Evolutionary conservation across 2,113 vertebrate genomes (phyloP), one percentile per base, ranked within the genome.

Genomic region (Gobiocypris rarus): DNA sequence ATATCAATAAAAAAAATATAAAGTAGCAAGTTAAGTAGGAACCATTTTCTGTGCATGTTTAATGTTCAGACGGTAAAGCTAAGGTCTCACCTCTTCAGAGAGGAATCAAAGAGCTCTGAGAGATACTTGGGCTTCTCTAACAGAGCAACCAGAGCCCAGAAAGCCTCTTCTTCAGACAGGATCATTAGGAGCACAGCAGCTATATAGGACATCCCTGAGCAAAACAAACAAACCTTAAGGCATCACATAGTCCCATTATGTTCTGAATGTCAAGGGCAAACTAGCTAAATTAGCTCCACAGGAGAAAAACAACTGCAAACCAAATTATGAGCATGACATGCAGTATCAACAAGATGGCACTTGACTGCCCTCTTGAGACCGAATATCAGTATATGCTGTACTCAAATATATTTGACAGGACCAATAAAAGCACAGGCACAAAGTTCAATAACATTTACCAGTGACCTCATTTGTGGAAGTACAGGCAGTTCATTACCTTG

Each of bases 111-210:
- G 19, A 94, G 86, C 76, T 93, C 89, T 0, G 89, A 79, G 63
- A 95, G 89, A 83, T 93, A 92, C 86, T 92, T 93, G 22, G 92
- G 89, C 82, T 91, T 90, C 69, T 93, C 93, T 56, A 95, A 80
- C 50, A 94, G 86, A 8, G 91, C 91, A 2, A 91, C 89, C 75
- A 94, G 87, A 80, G 93, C 92, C 94, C 94, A 94, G 69, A 94
- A 95, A 0, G 93, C 91, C 69, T 95, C 94, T 78, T 95, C 93
- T 81, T 95, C 93, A 38, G 82, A 86, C 83, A 94, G 76, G 84
- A 94, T 90, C 94, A 95, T 95, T 78, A 95, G 91, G 79, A 95
- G 88, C 70, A 95, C 93, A 0, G 94, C 93, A 70, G 92, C 93
- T 31, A 95, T 91, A 89, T 95, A 93, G 67, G 93, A 94, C 93